Evolutionary conservation across 2,113 vertebrate genomes (phyloP), one percentile per base, ranked within the genome.

Genomic region (Neolamprologus toae): DNA sequence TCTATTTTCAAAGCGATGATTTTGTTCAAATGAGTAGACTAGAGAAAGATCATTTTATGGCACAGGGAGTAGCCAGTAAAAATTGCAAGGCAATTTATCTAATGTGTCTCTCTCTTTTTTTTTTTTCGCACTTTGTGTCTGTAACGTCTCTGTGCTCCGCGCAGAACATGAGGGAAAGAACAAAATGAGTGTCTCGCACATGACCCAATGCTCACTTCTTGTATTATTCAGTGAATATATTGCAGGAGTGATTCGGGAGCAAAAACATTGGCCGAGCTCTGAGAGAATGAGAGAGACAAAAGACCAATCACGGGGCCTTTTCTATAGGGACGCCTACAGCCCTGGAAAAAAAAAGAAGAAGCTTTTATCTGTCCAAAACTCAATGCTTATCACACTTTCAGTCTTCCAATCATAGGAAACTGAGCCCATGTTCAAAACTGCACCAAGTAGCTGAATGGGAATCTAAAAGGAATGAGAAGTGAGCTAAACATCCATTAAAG

Each of bases 161-260:
- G 47, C 53, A 57, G 80, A 91, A 84, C 85, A 90, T 14, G 10
- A 66, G 28, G 54, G 53, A 81, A 63, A 71, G 86, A 86, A 55
- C 81, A 68, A 91, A 86, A 88, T 81, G 83, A 90, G 81, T 83
- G 81, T 87, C 63, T 82, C 5, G 73, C 85, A 87, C 79, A 92
- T 68, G 88, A 89, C 85, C 45, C 21, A 84, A 40, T 49, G 28
- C 91, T 81, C 49, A 33, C 73, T 84, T 89, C 83, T 86, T 90
- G 88, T 90, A 91, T 92, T 86, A 90, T 92, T 92, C 85, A 91
- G 82, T 90, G 82, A 90, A 93, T 88, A 88, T 84, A 83, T 91
- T 51, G 68, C 83, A n/a, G 87, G 23, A 80, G 82, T 80, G 78
- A 89, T 86, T 92, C 7, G 21, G 86, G 84, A 80, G 81, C 73